Evolutionary conservation across 2,888 invertebrate genomes (phyloP), one percentile per base, ranked within the genome.

Genomic region (Zygaena filipendulae): DNA sequence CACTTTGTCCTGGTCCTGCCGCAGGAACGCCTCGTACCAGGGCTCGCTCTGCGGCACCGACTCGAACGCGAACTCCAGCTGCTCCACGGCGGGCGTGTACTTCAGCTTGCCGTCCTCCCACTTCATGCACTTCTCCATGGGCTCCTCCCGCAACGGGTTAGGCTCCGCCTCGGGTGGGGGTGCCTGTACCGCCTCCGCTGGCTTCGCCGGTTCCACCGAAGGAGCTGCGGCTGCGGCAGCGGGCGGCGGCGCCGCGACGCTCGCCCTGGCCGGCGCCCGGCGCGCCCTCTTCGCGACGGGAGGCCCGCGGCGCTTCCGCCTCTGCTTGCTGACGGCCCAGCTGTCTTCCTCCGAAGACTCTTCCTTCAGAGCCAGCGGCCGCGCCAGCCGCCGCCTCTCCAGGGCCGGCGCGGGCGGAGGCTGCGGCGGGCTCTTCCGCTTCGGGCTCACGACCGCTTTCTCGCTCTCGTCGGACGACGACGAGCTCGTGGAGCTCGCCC

Each of bases 11-110:
- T 83, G 82, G 51, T 92, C 91, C 52, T 91, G 90, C 1, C 92
- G 80, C 39, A 83, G 82, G 52, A 91, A 92, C 1, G 91, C 87
- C 38, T 86, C 83, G 54, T 86, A 91, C 92, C 92, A 92, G 0
- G 89, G 84, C 52, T 91, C 91, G 11, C 85, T 84, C 18, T 68
- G 75, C 1, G 92, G 92, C 32, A 90, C 77, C 9, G 82, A 82
- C 61, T 92, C 92, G 55, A 92, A 92, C 0, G 88, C 86, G 50
- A 87, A 90, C 52, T 85, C 84, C 42, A 87, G 69, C 46, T 83
- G 84, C 36, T 86, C 83, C 23, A 88, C 81, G 22, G 74, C 71
- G 6, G 77, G 74, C 2, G 79, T 72, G 34, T 77, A 79, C 38
- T 72, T 70, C 9, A 81, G 42, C 29, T 42, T 51, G 1, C 81